Percentiles rank a stretch among this genome's conserved stretches.
Conservation (phyloP, 2,797 vertebrate species). For the Cyprinella venusta region DNA sequence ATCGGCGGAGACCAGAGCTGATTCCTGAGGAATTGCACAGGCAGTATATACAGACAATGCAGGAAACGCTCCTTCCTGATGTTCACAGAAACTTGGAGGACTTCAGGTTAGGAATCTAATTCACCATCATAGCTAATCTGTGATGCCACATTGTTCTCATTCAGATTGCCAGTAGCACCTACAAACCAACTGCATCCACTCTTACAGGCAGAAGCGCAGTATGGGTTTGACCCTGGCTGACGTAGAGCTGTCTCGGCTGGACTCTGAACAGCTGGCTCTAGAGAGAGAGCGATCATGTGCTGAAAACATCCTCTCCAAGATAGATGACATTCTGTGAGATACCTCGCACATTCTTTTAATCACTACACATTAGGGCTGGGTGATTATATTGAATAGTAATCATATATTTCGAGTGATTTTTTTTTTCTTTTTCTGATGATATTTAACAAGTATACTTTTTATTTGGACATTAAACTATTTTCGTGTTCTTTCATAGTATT, state of each 20-base stretch:
- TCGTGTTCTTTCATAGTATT: not conserved
- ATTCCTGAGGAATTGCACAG: slow-evolving; percentile 95
- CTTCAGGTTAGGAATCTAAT: slow-evolving; percentile 82
- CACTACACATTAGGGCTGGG: not conserved
- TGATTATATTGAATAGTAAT: not conserved
- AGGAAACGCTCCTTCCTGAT: slow-evolving; percentile 89
- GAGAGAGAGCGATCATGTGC: slow-evolving; percentile 91
- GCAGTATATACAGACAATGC: slow-evolving; percentile 91
- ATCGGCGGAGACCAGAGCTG: slow-evolving; percentile 90
- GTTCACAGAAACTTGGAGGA: slow-evolving; percentile 93
- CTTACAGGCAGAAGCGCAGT: slow-evolving; percentile 91
- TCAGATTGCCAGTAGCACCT: not conserved
- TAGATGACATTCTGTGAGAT: slow-evolving; percentile 95
- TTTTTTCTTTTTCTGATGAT: not conserved
- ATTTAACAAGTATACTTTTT: not conserved
- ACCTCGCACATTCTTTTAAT: slow-evolving; percentile 10
- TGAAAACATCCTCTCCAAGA: slow-evolving; percentile 91
- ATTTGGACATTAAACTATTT: not conserved
- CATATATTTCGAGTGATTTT: not conserved
- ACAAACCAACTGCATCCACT: not conserved
- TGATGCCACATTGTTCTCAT: not conserved
- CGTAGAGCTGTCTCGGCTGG: slow-evolving; percentile 85
- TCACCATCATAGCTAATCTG: not conserved
- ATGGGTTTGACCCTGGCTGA: slow-evolving; percentile 96
- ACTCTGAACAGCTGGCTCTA: slow-evolving; percentile 83